A percentile compares a stretch with the other conserved stretches of the same genome.
Evolutionary conservation across 2,888 invertebrate species (phyloP).

Genomic region (Ophioninae sp.): DNA sequence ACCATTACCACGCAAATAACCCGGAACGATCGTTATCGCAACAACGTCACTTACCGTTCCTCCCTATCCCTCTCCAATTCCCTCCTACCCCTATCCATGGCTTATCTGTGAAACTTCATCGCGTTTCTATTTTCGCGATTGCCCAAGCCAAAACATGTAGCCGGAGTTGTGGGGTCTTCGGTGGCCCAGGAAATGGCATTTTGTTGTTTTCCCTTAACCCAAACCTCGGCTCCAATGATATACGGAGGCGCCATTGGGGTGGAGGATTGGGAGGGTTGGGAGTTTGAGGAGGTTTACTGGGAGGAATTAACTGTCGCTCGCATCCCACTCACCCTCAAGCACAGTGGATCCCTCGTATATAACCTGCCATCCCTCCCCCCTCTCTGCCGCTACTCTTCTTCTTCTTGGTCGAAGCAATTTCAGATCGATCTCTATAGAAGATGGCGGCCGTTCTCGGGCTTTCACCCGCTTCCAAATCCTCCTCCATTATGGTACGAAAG

Average conservation of each 20-base stretch:
- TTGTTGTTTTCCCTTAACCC: slow-evolving; percentile 27
- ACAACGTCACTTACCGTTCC: slow-evolving; percentile 60
- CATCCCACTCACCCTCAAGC: slow-evolving; percentile 26
- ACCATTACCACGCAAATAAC: slow-evolving; percentile 52
- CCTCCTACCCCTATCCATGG: slow-evolving; percentile 50
- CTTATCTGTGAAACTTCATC: slow-evolving; percentile 39
- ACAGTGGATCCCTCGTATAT: slow-evolving; percentile 6
- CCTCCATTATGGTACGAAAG: not conserved
- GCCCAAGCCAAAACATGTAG: slow-evolving; percentile 9
- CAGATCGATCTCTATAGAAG: slow-evolving; percentile 63
- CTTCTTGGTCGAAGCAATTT: slow-evolving; percentile 69
- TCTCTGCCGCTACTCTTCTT: slow-evolving; percentile 60
- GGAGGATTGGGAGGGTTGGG: not conserved
- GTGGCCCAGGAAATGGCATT: not conserved
- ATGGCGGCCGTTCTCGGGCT: slow-evolving; percentile 41
- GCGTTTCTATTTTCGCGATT: slow-evolving; percentile 22
- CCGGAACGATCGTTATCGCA: slow-evolving; percentile 69
- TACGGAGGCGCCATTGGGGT: slow-evolving; percentile 12
- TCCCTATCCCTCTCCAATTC: slow-evolving; percentile 47
- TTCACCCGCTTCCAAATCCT: slow-evolving; percentile 22
- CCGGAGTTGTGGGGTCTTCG: not conserved
- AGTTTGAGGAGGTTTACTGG: slow-evolving; percentile 19
- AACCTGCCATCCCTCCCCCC: slow-evolving; percentile 18
- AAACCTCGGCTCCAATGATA: slow-evolving; percentile 2
- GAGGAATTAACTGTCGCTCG: slow-evolving; percentile 44